These are phyloP conservation scores for Erebia aethiops DNA, from an alignment of 2,888 invertebrate genomes.

Conservation along the genomic window DNA sequence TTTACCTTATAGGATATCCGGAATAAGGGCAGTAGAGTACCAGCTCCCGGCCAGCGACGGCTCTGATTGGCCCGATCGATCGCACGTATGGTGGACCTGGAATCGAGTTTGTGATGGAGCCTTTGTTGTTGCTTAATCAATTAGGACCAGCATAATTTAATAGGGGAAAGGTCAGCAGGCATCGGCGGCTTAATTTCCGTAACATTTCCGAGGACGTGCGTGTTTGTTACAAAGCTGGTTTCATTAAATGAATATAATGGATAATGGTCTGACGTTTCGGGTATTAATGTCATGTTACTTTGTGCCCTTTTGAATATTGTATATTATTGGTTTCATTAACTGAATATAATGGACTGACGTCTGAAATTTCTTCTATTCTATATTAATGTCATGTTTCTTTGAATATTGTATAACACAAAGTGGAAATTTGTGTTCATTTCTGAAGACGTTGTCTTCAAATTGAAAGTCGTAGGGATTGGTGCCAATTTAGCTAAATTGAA, in stretches of 20 bases:
- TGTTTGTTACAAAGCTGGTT: not conserved
- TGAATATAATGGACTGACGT: slow-evolving; percentile 3
- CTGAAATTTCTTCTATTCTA: no score
- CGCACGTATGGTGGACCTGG: slow-evolving; percentile 90
- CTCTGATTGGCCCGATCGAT: slow-evolving; percentile 89
- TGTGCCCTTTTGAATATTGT: not conserved
- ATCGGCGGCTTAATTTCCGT: slow-evolving; percentile 19
- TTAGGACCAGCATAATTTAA: slow-evolving; percentile 27
- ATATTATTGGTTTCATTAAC: slow-evolving; percentile 5
- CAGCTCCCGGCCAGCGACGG: slow-evolving; percentile 90
- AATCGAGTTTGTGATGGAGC: slow-evolving; percentile 17
- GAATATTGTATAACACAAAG: no score
- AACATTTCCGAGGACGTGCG: not conserved
- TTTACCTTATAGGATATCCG: slow-evolving; percentile 89
- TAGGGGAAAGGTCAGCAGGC: slow-evolving; percentile 27
- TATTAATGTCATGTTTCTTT: not conserved
- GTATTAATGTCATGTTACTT: not conserved
- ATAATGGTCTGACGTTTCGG: not conserved
- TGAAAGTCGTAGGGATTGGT: no score
- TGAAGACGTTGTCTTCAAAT: not conserved
- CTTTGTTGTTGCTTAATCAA: slow-evolving; percentile 25
- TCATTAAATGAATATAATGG: slow-evolving; percentile 8
- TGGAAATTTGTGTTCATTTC: not conserved
- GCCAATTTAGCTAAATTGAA: no score
- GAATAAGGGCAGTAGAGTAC: slow-evolving; percentile 92